A percentile compares a stretch with the other conserved stretches of the same genome.
phyloP scores from a whole-genome alignment of 2,113 vertebrate genomes.

The Ailuropoda melanoleuca region DNA sequence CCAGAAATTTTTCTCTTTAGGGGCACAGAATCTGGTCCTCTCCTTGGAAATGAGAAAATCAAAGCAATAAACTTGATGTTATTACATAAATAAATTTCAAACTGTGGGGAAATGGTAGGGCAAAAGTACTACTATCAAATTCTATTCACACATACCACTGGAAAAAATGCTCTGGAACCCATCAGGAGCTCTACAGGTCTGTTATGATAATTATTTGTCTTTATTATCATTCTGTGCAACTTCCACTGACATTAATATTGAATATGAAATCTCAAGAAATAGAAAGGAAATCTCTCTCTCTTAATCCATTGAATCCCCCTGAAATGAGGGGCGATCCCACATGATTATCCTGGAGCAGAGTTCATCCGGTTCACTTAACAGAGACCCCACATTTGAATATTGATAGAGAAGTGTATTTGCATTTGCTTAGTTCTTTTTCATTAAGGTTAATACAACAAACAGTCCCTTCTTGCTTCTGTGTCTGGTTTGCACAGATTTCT shows the following conservation, averaged over 20 bases:
- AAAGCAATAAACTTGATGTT: slow-evolving; percentile 21
- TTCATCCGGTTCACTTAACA: background rate
- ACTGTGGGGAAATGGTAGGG: background rate
- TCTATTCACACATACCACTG: background rate
- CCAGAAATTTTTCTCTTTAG: background rate
- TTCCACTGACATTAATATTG: background rate
- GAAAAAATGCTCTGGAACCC: background rate
- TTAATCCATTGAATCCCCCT: background rate
- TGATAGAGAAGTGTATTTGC: background rate
- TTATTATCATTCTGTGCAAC: slow-evolving; percentile 5
- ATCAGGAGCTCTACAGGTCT: background rate
- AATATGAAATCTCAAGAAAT: background rate
- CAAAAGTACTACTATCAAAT: background rate
- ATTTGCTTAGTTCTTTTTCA: slow-evolving; percentile 45
- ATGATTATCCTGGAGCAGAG: background rate
- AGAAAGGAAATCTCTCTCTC: background rate
- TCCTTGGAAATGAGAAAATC: slow-evolving; percentile 20
- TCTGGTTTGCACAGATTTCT: slow-evolving; percentile 46
- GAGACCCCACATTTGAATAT: background rate
- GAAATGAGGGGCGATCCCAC: background rate
- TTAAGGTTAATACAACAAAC: slow-evolving; percentile 23
- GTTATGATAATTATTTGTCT: background rate
- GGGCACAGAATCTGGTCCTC: background rate
- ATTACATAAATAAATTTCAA: background rate
- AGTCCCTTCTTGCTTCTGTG: background rate